Base-by-base conservation (phyloP, 2,113 vertebrate genomes). In the Rhinoderma darwinii region DNA sequence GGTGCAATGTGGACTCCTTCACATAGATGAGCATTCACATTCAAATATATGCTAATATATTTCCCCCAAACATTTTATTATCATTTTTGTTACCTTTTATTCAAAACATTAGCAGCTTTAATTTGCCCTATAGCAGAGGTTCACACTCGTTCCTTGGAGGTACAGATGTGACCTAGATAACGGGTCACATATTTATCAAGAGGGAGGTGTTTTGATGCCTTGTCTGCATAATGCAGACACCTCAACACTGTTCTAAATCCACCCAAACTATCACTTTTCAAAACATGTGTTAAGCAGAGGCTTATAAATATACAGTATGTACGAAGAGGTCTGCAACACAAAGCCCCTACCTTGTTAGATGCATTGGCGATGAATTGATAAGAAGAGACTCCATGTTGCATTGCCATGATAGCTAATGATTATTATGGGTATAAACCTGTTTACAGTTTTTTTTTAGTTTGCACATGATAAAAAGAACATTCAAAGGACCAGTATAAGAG, bases 101-200 rank as follows among this genome's bases (percentile, higher is more conserved):
- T 84, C 27, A n/a, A 22, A 43, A 75, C 51, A 50, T 76, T 59
- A 76, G 68, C 70, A 75, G 54, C 41, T 43, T 56, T 84, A 84
- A 84, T 76, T 75, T 84, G 72, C 39, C 83, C 70, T 44, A n/a
- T 61, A n/a, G 54, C 83, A 54, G 47, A 51, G 59, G 73, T 86
- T 86, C 84, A 86, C 84, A 86, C 84, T 86, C 37, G 22, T 79
- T 86, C 43, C 75, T 79, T 79, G 75, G 59, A 86, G 43, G 75
- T 78, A 86, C 84, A 86, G 84, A 86, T 86, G 84, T 68, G 74
- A 79, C 84, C 59, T 54, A 78, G 59, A 79, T 86, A 78, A 86
- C 22, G 30, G 84, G 84, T 86, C 84, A 66, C 84, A 79, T 79
- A 86, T 79, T 79, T 68, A 86, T 32, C 22, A 85, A 85, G 41